These are phyloP conservation scores for Microtus pennsylvanicus DNA, from an alignment of 2,113 vertebrate species.

Conservation along the genomic window DNA sequence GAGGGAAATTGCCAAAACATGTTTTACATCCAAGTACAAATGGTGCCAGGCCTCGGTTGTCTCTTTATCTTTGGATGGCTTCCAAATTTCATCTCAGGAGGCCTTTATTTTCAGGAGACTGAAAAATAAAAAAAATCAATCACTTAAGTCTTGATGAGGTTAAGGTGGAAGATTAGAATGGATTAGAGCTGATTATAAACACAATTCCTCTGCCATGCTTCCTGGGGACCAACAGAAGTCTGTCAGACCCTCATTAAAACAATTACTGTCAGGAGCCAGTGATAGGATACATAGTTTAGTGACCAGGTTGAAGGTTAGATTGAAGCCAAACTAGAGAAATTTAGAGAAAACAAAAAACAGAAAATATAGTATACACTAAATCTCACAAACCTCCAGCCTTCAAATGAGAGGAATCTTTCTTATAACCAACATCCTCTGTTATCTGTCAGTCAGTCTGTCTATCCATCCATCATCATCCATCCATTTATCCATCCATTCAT, in stretches of 20 bases:
- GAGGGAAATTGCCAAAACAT: constrained; percentile 23
- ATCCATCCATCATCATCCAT: neutral
- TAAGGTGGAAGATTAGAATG: constrained; percentile 82
- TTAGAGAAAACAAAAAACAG: neutral
- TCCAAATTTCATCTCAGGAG: constrained; percentile 80
- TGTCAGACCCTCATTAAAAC: constrained; percentile 84
- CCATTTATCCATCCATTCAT: neutral
- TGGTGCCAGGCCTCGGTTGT: constrained; percentile 12
- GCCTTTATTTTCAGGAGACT: constrained; percentile 84
- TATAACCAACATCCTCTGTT: neutral
- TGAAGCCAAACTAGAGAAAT: constrained; percentile 27
- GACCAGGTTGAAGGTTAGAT: neutral
- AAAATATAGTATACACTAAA: neutral
- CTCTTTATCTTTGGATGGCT: constrained; percentile 74
- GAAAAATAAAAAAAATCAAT: constrained; percentile 86
- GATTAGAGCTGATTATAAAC: constrained; percentile 85
- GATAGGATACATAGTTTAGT: constrained; percentile 26
- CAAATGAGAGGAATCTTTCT: neutral
- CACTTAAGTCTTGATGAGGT: constrained; percentile 78
- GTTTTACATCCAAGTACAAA: constrained; percentile 16
- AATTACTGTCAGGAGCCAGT: constrained; percentile 80
- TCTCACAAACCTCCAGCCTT: neutral
- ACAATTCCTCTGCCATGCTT: constrained; percentile 83
- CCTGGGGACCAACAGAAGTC: constrained; percentile 65
- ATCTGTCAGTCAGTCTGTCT: neutral